A percentile compares a stretch with the other conserved stretches of the same genome.
These are phyloP conservation scores for Epinephelus malabaricus DNA, from an alignment of 2,797 vertebrate species.

Conservation along the genomic window DNA sequence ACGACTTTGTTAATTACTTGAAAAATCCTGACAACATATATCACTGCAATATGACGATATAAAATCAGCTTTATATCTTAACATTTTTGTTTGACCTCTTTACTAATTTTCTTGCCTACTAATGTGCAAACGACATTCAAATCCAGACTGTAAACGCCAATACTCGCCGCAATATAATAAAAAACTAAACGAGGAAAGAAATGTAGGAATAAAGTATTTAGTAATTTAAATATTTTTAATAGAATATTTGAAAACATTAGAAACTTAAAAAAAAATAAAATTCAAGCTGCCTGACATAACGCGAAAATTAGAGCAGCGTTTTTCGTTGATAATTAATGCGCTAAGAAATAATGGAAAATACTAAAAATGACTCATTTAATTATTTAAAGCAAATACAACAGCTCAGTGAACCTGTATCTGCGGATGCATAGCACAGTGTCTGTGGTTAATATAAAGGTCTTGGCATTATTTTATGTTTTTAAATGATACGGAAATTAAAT, in stretches of 20 bases:
- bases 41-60: no score
- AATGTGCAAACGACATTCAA: neutral
- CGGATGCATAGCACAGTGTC: neutral
- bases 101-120: neutral
- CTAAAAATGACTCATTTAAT: neutral
- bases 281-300: no score
- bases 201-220: rapidly evolving
- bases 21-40: neutral
- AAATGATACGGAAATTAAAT: neutral
- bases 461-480: neutral
- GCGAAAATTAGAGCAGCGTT: neutral
- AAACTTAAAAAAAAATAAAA: no score
- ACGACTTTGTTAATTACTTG: neutral
- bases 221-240: no score
- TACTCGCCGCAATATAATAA: no score
- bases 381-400: neutral
- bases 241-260: no score
- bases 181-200: no score
- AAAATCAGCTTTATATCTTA: neutral
- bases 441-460: neutral
- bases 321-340: neutral
- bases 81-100: neutral
- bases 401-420: no score
- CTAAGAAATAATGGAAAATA: neutral
- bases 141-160: no score